These are phyloP conservation scores for Himalopsyche tibetana DNA, from an alignment of 2,888 invertebrate species.

Conservation along the genomic window DNA sequence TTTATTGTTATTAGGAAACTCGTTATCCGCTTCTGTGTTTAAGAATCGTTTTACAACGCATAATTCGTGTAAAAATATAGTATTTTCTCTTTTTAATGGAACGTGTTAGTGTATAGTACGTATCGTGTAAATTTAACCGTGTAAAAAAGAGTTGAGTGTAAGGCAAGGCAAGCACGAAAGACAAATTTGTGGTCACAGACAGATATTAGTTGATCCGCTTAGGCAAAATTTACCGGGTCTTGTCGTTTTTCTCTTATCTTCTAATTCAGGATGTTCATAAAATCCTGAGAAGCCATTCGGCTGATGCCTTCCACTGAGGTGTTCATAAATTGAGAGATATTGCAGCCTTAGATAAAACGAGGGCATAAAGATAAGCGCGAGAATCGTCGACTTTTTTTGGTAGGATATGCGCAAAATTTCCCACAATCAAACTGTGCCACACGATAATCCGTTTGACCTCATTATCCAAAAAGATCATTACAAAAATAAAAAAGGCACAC, in stretches of 20 bases:
- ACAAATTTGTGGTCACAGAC: no score
- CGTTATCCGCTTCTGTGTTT: no score
- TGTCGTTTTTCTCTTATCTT: neutral
- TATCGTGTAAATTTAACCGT: no score
- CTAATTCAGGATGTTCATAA: slow-evolving; percentile 29
- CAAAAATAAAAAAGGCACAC: neutral
- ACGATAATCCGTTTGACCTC: neutral
- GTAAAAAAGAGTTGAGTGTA: no score
- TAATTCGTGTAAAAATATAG: no score
- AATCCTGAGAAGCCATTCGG: slow-evolving; percentile 10
- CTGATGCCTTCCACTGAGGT: slow-evolving; percentile 14
- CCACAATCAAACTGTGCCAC: neutral
- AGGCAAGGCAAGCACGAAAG: no score
- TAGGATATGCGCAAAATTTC: slow-evolving; percentile 2
- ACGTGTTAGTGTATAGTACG: no score
- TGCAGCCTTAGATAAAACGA: slow-evolving; percentile 16
- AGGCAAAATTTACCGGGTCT: neutral
- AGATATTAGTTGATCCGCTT: neutral
- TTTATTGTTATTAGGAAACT: no score
- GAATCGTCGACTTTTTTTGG: neutral
- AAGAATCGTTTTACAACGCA: no score
- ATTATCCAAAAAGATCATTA: slow-evolving; percentile 9
- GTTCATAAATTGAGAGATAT: slow-evolving; percentile 32
- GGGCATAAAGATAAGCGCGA: slow-evolving; percentile 16
- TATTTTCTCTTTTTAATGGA: no score